Evolutionary conservation across 1,140 invertebrate species (phyloP), one percentile per base, ranked within the genome.

Genomic region (Aphelenchoides besseyi): DNA sequence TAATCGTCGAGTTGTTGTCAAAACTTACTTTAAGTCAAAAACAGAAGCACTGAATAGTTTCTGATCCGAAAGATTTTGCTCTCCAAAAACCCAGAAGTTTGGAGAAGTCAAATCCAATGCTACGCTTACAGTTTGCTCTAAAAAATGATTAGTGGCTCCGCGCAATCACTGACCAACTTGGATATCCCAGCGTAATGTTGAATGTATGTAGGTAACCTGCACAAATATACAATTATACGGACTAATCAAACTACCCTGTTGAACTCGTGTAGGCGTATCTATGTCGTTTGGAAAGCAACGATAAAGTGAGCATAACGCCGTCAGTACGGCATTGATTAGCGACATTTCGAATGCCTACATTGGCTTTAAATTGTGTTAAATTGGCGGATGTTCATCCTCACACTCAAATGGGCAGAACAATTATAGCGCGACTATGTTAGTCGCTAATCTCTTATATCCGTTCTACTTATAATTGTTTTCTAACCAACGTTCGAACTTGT

Each of bases 21-120:
- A 48, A 16, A 48, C 41, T 48, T 23, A 48, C 41, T 48, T 48
- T 23, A 48, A 48, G 23, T 48, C 41, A 23, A 48, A 48, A 48
- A 48, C 41, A 23, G 41, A 23, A 12, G 41, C 23, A 16, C 41
- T 23, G 12, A 48, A 48, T 48, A 23, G 12, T 23, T 12, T 23
- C 41, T 48, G 41, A 23, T 48, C 41, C n/a, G n/a, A n/a, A n/a
- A n/a, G n/a, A n/a, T 48, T 48, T 48, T 23, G 41, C 41, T 23
- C 18, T 5, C 55, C 55, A 33, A 59, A 59, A 5, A 59, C 55
- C 55, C 55, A 59, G 23, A 59, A 59, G 18, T 59, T 23, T 8
- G 5, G 5, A 5, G 55, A 59, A 8, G 55, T 8, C 55, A 59
- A 59, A 59, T 59, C 55, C 55, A 59, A 59, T 33, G 55, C 55